These are phyloP conservation scores for Petrocephalus zakoni DNA, from an alignment of 2,113 vertebrate species.

Conservation along the genomic window DNA sequence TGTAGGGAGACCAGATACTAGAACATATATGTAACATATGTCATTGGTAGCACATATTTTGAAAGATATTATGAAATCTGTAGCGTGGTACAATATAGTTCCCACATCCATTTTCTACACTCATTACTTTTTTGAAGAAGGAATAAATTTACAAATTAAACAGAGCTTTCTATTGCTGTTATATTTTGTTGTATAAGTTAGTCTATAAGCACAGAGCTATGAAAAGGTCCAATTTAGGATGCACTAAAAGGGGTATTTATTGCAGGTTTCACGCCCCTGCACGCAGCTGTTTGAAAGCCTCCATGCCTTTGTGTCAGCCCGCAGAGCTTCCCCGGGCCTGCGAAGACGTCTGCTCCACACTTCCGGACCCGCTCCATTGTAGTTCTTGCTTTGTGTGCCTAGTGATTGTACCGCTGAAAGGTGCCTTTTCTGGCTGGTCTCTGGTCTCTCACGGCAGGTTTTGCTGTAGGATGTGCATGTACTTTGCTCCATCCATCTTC, in stretches of 20 bases:
- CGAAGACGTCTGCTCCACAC: not conserved
- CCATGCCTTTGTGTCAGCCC: not conserved
- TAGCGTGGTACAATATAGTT: not conserved
- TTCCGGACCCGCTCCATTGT: not conserved
- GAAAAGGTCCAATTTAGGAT: not conserved
- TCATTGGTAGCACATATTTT: not conserved
- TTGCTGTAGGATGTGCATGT: not conserved
- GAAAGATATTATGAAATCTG: not conserved
- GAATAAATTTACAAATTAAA: not conserved
- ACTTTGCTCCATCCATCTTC: not conserved
- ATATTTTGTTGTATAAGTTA: not conserved
- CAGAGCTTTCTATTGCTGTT: not conserved
- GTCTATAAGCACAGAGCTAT: not conserved
- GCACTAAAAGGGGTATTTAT: not conserved
- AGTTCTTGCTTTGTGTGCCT: not conserved
- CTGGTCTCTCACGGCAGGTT: not conserved
- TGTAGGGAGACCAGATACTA: not conserved
- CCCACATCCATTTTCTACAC: not conserved
- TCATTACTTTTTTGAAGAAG: not conserved
- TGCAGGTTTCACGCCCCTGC: not conserved
- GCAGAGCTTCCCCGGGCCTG: not conserved
- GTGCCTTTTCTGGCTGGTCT: not conserved
- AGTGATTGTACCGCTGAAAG: not conserved
- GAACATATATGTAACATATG: not conserved
- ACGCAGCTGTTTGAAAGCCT: not conserved